Base-by-base conservation (phyloP, 2,888 invertebrate species). In the Hirtodrosophila alboralis region DNA sequence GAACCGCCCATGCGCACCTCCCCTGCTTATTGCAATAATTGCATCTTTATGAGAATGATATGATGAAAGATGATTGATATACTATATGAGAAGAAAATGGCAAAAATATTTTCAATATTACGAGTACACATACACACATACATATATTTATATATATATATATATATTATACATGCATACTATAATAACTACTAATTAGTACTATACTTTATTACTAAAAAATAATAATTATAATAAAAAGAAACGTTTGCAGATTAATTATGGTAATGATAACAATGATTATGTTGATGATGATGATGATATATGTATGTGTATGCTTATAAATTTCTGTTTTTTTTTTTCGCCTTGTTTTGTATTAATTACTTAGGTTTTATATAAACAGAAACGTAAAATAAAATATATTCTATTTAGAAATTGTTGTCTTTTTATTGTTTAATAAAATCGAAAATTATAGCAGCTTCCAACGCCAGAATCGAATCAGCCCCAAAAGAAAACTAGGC, bases 311-410 rank as follows among this genome's bases (percentile, higher is more conserved):
- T 63, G 81, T 76, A 65, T 83, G 84, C 77, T 79, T 79, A 64
- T 63, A 69, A 57, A 63, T 61, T 77, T 73, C 18, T 77, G 64
- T 75, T 80, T 73, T 72, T 70, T 81, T 83, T 72, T 41, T 18
- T 63, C 65, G 66, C 66, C 78, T 75, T 80, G 75, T 83, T 86
- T 81, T 84, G 73, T 77, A 68, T 74, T 80, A 68, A 75, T 81
- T 81, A 67, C 44, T 80, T 84, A 79, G 80, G 78, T 84, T 79
- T 79, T 79, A 77, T 80, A 80, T 70, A 76, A 70, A 71, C 67
- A 70, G 59, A 66, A 69, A 54, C 61, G 61, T 85, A 83, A 84
- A 78, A 66, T 86, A 78, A 61, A 78, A 49, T 72, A 74, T 74
- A 83, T 77, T 78, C 64, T 81, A 71, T 80, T 84, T 76, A 77